These are phyloP conservation scores for Alloscopus bannaensis DNA, from an alignment of 2,888 invertebrate species.

Conservation along the genomic window DNA sequence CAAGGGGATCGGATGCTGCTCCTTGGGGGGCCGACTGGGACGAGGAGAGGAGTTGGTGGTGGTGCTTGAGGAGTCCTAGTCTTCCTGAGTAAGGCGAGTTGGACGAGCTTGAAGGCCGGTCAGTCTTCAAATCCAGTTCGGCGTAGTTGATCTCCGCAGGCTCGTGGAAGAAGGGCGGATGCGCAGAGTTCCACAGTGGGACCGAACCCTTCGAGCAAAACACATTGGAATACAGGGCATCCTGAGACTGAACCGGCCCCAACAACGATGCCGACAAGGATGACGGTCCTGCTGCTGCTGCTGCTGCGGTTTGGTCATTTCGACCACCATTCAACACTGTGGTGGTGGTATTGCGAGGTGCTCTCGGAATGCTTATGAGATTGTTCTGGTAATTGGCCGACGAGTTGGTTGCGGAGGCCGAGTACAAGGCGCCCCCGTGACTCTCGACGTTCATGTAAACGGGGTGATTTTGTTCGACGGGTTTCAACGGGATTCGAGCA, in stretches of 20 bases:
- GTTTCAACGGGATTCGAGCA: slow-evolving; percentile 28
- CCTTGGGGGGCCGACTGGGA: slow-evolving; percentile 13
- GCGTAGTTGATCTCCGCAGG: slow-evolving; percentile 85
- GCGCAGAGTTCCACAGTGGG: background rate
- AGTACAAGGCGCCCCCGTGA: slow-evolving; percentile 43
- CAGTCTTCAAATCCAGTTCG: slow-evolving; percentile 83
- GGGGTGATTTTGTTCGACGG: slow-evolving; percentile 65
- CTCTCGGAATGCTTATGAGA: slow-evolving; percentile 45
- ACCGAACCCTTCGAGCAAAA: slow-evolving; percentile 41
- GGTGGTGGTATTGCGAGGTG: background rate
- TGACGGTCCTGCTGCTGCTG: background rate
- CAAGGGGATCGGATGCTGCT: background rate
- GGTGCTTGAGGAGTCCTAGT: slow-evolving; percentile 23
- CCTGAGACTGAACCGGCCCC: background rate
- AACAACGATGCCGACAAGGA: background rate
- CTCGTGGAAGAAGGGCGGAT: slow-evolving; percentile 69
- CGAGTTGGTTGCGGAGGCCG: background rate
- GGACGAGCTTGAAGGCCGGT: slow-evolving; percentile 70
- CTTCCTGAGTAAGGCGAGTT: slow-evolving; percentile 46
- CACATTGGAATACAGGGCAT: slow-evolving; percentile 55
- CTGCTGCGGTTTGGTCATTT: background rate
- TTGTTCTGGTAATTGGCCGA: slow-evolving; percentile 31
- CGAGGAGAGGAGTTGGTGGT: slow-evolving; percentile 47
- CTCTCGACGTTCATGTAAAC: slow-evolving; percentile 72
- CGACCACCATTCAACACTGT: slow-evolving; percentile 32